phyloP scores from a whole-genome alignment of 2,113 vertebrate genomes.

The Lipophrys pholis region DNA sequence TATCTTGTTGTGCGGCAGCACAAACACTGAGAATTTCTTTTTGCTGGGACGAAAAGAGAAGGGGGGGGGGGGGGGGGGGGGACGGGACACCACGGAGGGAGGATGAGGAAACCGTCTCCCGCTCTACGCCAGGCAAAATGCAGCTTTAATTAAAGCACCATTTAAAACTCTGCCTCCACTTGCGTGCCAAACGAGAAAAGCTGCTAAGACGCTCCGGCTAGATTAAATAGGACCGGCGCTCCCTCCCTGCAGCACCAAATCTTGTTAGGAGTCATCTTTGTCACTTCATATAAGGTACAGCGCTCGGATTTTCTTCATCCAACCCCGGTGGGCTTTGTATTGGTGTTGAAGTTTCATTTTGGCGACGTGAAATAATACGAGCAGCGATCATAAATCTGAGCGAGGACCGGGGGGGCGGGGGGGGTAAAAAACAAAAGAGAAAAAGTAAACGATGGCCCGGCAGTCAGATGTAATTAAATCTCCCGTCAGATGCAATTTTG shows the following conservation, averaged over 20 bases:
- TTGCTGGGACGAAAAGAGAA: background rate
- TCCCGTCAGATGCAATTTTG: constrained; percentile 59
- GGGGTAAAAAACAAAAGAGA: background rate
- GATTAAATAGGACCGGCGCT: constrained; percentile 46
- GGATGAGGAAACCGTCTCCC: constrained; percentile 11
- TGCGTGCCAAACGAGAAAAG: constrained; percentile 31
- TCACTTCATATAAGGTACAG: constrained; percentile 32
- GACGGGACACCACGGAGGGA: constrained; percentile 14
- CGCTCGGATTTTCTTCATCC: background rate
- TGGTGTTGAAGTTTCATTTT: constrained; percentile 32
- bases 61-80: constrained; percentile 23
- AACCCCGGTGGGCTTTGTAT: constrained; percentile 27
- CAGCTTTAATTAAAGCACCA: constrained; percentile 66
- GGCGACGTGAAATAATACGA: constrained; percentile 8
- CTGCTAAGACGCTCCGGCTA: constrained; percentile 51
- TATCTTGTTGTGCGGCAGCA: no score
- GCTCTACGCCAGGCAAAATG: constrained; percentile 14
- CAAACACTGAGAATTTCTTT: no score
- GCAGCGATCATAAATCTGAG: constrained; percentile 36
- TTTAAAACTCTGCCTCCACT: constrained; percentile 24
- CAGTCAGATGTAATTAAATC: constrained; percentile 63
- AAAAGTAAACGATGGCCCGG: constrained; percentile 15
- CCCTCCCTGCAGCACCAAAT: constrained; percentile 41
- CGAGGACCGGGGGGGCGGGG: background rate
- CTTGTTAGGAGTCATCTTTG: constrained; percentile 46